Conservation (phyloP, 2,888 invertebrate genomes). For the Caenorhabditis sulstoni region DNA sequence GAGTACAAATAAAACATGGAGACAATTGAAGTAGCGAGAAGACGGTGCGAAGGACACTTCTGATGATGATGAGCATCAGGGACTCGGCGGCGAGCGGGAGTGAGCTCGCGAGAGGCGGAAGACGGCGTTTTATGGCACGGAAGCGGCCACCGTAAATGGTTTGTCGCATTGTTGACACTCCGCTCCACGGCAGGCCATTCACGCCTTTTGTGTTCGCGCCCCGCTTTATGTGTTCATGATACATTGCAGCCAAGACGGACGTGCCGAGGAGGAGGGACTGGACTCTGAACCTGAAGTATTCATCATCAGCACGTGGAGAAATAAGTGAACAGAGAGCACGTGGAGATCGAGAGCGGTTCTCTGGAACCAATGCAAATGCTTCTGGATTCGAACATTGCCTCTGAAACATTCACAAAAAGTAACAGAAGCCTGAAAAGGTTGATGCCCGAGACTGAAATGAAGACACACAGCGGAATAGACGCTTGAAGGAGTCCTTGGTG, state of each 20-base stretch:
- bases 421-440: no score
- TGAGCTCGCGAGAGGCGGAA: slow-evolving; percentile 21
- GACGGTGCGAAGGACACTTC: no score
- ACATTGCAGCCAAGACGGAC: slow-evolving; percentile 51
- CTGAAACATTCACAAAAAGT: no score
- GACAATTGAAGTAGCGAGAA: slow-evolving; percentile 1
- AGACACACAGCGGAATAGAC: no score
- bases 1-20: slow-evolving; percentile 11
- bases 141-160: slow-evolving; percentile 50
- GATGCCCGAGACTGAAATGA: no score
- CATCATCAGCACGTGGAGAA: slow-evolving; percentile 24
- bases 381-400: no score
- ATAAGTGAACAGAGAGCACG: slow-evolving; percentile 23
- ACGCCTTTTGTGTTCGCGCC: slow-evolving; percentile 54
- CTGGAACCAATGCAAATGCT: no score
- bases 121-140: slow-evolving; percentile 47
- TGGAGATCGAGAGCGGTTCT: background rate
- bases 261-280: slow-evolving; percentile 29
- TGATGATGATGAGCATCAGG: no score
- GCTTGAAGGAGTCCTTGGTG: no score
- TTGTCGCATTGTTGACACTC: slow-evolving; percentile 46
- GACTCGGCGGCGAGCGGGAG: slow-evolving; percentile 1
- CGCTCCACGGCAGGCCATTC: slow-evolving; percentile 33
- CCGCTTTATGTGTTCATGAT: slow-evolving; percentile 50
- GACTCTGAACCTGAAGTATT: slow-evolving; percentile 52